Conservation (phyloP, 2,888 invertebrate species). For the Scotopteryx bipunctaria region DNA sequence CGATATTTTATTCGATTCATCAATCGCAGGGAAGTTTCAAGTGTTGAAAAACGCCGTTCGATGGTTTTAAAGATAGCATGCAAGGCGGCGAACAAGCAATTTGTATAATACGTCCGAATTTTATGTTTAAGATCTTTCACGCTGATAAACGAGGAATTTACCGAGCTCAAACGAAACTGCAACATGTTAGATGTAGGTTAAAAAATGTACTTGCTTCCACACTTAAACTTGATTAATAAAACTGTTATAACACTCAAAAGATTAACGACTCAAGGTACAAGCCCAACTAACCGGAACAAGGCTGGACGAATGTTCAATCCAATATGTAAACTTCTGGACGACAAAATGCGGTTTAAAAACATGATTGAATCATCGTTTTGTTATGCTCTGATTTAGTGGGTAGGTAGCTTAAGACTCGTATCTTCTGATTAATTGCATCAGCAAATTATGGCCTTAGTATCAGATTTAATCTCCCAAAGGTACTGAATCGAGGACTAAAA, state of each 20-base stretch:
- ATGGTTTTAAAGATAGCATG: slow-evolving; percentile 59
- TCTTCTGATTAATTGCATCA: slow-evolving; percentile 43
- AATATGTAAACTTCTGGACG: no score
- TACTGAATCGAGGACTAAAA: slow-evolving; percentile 40
- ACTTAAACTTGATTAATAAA: slow-evolving; percentile 28
- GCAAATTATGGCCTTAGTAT: slow-evolving; percentile 40
- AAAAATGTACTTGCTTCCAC: slow-evolving; percentile 31
- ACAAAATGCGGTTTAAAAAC: no score
- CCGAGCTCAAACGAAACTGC: slow-evolving; percentile 42
- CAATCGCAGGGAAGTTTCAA: slow-evolving; percentile 41
- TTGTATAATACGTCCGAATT: slow-evolving; percentile 69
- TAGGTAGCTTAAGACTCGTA: slow-evolving; percentile 1
- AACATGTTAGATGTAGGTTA: slow-evolving; percentile 20
- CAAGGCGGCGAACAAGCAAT: slow-evolving; percentile 70
- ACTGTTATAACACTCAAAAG: slow-evolving; percentile 26
- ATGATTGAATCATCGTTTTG: neutral
- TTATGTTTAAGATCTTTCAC: slow-evolving; percentile 57
- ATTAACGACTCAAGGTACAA: slow-evolving; percentile 8
- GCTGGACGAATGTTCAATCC: neutral
- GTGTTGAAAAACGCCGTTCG: slow-evolving; percentile 58
- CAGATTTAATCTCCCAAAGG: slow-evolving; percentile 53
- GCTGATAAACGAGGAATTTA: slow-evolving; percentile 58
- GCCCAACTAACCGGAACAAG: slow-evolving; percentile 7
- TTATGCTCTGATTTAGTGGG: neutral
- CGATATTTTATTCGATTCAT: slow-evolving; percentile 46